Percentiles rank a stretch among this genome's conserved stretches.
These are phyloP conservation scores for Drosophila sucinea DNA, from an alignment of 1,140 invertebrate species.

Conservation along the genomic window DNA sequence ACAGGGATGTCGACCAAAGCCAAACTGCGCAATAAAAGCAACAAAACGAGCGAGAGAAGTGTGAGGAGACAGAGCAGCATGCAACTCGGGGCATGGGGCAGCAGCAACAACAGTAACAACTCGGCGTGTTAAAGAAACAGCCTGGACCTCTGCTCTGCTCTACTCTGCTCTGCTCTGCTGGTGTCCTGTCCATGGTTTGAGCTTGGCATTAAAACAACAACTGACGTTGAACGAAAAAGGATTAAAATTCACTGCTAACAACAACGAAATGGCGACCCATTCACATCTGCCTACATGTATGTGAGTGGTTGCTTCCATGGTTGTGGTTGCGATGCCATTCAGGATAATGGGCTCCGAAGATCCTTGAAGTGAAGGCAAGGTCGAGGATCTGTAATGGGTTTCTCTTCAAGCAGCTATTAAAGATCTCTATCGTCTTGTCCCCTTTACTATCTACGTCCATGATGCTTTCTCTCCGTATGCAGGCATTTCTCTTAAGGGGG, in stretches of 20 bases:
- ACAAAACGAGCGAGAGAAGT: conserved; percentile 32
- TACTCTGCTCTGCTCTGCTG: conserved; percentile 12
- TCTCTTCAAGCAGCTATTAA: too few species aligned
- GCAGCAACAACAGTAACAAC: conserved; percentile 28
- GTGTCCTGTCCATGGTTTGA: conserved; percentile 39
- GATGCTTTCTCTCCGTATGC: background rate
- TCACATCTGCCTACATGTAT: conserved; percentile 5
- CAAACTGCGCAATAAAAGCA: conserved; percentile 76
- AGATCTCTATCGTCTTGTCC: background rate
- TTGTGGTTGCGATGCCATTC: background rate
- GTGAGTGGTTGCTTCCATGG: conserved; percentile 23
- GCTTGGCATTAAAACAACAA: conserved; percentile 68
- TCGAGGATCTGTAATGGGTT: conserved; percentile 1
- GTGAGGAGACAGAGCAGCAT: background rate
- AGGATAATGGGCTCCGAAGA: too few species aligned
- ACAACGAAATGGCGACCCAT: conserved; percentile 32
- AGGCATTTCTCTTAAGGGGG: background rate
- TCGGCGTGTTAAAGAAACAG: conserved; percentile 57
- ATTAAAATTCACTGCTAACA: conserved; percentile 72
- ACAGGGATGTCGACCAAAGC: conserved; percentile 57
- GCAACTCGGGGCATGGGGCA: background rate
- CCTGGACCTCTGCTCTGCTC: conserved; percentile 19
- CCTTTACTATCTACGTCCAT: background rate
- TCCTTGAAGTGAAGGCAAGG: too few species aligned
- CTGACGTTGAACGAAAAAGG: conserved; percentile 57